These are phyloP conservation scores for Noturus placidus DNA, from an alignment of 2,113 vertebrate species.

Conservation along the genomic window DNA sequence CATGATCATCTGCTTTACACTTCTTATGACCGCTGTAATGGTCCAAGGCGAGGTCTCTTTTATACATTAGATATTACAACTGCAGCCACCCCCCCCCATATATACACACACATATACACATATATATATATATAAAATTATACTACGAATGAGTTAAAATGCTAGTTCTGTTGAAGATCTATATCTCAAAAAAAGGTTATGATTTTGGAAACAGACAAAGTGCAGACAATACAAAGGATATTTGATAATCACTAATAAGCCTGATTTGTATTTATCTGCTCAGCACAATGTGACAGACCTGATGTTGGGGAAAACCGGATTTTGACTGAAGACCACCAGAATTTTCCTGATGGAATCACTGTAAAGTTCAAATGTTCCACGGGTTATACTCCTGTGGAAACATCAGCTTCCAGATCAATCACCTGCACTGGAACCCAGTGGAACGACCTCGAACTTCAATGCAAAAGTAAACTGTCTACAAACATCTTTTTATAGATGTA, in stretches of 20 bases:
- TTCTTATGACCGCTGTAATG: background rate
- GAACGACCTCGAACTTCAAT: constrained; percentile 18
- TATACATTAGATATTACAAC: no score
- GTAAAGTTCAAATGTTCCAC: constrained; percentile 18
- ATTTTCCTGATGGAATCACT: background rate
- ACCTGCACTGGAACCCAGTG: constrained; percentile 39
- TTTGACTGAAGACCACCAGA: accelerated
- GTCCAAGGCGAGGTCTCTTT: background rate
- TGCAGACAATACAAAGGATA: background rate
- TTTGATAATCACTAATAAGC: background rate
- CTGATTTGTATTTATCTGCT: background rate
- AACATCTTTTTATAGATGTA: background rate
- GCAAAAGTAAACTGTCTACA: constrained; percentile 54
- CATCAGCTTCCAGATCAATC: constrained; percentile 16
- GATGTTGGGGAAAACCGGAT: background rate
- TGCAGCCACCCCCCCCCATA: no score
- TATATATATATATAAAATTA: no score
- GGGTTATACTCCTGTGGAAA: background rate
- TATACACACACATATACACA: no score
- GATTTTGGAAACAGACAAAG: background rate
- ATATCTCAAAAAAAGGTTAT: no score
- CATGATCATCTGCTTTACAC: background rate
- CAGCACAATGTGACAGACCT: constrained; percentile 55
- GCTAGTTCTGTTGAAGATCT: no score
- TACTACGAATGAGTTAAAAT: no score